Conservation (phyloP, 2,888 invertebrate species). For the Taphrorychus bicolor region DNA sequence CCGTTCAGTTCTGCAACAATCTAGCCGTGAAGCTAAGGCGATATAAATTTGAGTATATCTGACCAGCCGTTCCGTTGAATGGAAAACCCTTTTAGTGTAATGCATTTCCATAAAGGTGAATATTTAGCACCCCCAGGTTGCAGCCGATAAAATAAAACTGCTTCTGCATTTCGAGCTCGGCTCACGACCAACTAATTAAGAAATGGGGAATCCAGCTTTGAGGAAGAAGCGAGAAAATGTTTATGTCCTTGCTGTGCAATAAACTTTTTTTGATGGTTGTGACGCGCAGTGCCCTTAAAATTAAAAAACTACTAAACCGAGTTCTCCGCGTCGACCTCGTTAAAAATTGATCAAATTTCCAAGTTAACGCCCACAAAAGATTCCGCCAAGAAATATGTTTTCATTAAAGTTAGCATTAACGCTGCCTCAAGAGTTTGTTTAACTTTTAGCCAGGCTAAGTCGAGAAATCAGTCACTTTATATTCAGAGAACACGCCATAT, state of each 20-base stretch:
- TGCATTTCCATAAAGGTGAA: constrained; percentile 13
- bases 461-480: constrained; percentile 52
- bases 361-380: constrained; percentile 3
- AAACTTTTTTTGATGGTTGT: not conserved
- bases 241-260: not conserved
- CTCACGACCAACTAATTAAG: not conserved
- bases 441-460: constrained; percentile 31
- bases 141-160: constrained; percentile 3
- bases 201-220: not conserved
- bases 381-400: constrained; percentile 15
- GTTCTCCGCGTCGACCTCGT: not conserved
- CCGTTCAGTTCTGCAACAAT: not conserved
- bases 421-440: constrained; percentile 26
- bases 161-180: not conserved
- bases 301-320: constrained; percentile 4
- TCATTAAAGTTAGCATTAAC: constrained; percentile 20
- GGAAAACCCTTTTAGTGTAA: constrained; percentile 9
- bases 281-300: not conserved
- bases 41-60: constrained; percentile 4
- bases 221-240: not conserved
- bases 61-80: constrained; percentile 2
- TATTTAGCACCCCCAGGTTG: constrained; percentile 2
- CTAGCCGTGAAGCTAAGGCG: not conserved
- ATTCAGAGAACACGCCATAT: constrained; percentile 47
- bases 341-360: constrained; percentile 12